Base-by-base conservation (phyloP, 2,797 vertebrate species). In the Diplodus puntazzo region DNA sequence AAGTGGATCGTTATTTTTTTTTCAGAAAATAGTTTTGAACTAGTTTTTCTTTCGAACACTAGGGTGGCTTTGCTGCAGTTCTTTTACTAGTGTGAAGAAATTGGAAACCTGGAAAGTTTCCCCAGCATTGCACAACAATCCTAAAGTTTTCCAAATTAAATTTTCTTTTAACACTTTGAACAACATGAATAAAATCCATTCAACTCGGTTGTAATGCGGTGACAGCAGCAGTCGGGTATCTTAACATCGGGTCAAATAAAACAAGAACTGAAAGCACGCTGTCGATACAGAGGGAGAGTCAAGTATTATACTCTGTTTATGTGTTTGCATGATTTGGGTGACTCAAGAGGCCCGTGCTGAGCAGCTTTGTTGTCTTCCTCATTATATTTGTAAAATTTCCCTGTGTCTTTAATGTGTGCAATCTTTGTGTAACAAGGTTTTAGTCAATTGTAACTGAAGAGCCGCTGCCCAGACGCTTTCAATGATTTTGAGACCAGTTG, bases 71-170 rank as follows among this genome's bases (percentile, higher is more conserved):
- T 34, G 34, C 34, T 34, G 34, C 6, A 34, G 34, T 9, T 9
- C 34, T 34, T 34, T 5, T 34, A 9, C 34, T 8, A 9, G 34
- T 34, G 34, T 8, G 34, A 34, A 34, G 34, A 8, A 34, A 34
- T 9, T 34, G 34, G 34, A 34, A 70, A 34, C 59, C 63, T 77
- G 72, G 50, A 49, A 52, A 71, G 12, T 70, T 75, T 61, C 23
- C 21, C 27, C 3, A 46, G 49, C 57, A 46, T 17, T 6, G 43
- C 34, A 34, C 34, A 34, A 8, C 34, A 34, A 7, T 34, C 7
- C 30, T 34, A 6, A 34, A 9, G 23, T 43, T 52, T 61, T 59
- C 34, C 10, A 39, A 42, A 30, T 49, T 11, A 49, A 23, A 4
- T 48, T 49, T 60, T 73, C 34, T 34, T 34, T 34, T 34, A 34